Percentiles rank a stretch among this genome's conserved stretches.
phyloP scores from a whole-genome alignment of 2,888 invertebrate species.

The Rhagonycha lutea region DNA sequence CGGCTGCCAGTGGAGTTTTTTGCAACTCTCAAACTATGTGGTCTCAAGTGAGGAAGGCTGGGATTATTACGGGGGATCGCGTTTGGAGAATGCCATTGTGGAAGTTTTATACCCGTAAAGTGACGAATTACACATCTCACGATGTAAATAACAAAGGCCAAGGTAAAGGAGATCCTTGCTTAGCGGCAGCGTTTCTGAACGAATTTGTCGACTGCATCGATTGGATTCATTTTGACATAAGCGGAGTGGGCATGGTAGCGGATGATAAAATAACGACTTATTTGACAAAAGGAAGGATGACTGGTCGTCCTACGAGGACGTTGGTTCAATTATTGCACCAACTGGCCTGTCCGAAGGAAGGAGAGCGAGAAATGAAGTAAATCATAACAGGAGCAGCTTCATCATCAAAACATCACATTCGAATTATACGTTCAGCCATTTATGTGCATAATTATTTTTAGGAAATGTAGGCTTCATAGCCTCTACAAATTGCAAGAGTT shows the following conservation, averaged over 20 bases:
- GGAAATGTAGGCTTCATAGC: slow-evolving; percentile 12
- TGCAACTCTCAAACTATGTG: slow-evolving; percentile 59
- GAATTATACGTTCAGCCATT: slow-evolving; percentile 4
- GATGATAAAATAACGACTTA: slow-evolving; percentile 52
- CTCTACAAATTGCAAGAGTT: slow-evolving; percentile 26
- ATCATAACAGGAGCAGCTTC: slow-evolving; percentile 4
- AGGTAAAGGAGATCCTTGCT: slow-evolving; percentile 50
- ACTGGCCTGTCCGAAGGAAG: slow-evolving; percentile 50
- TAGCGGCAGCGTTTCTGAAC: slow-evolving; percentile 53
- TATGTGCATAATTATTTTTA: slow-evolving; percentile 11
- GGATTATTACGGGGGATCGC: slow-evolving; percentile 62
- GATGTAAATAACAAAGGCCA: slow-evolving; percentile 53
- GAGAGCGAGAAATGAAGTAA: slow-evolving; percentile 41
- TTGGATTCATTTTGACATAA: slow-evolving; percentile 67
- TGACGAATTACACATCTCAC: slow-evolving; percentile 50
- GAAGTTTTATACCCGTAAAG: slow-evolving; percentile 58
- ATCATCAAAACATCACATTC: slow-evolving; percentile 10
- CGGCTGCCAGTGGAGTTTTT: slow-evolving; percentile 60
- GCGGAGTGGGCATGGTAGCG: slow-evolving; percentile 52
- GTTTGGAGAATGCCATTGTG: slow-evolving; percentile 67
- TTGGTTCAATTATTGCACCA: slow-evolving; percentile 57
- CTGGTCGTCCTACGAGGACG: slow-evolving; percentile 59
- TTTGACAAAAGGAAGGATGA: slow-evolving; percentile 58
- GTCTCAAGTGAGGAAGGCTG: slow-evolving; percentile 59
- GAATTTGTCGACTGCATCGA: slow-evolving; percentile 62